Evolutionary conservation across 2,888 invertebrate genomes (phyloP).

Genomic region (Apamea monoglypha): DNA sequence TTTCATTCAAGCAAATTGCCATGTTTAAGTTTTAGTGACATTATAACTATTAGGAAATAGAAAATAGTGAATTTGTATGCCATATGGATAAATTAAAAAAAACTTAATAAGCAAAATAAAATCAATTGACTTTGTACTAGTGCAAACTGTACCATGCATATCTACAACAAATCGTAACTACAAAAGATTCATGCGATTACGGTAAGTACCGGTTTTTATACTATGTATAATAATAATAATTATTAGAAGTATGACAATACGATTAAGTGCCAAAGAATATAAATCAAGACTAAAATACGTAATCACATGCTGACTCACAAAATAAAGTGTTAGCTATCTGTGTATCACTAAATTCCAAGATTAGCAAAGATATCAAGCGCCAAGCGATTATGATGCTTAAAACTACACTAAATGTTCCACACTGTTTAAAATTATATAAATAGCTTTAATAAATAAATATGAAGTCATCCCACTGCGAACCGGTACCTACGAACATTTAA

Average conservation of each 20-base stretch:
- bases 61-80: background rate
- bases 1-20: slow-evolving; percentile 1
- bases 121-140: background rate
- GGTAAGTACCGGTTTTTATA: slow-evolving; percentile 6
- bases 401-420: slow-evolving; percentile 66
- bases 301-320: slow-evolving; percentile 30
- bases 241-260: slow-evolving; percentile 1
- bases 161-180: slow-evolving; percentile 6
- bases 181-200: slow-evolving; percentile 8
- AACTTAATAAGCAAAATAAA: slow-evolving; percentile 1
- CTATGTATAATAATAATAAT: background rate
- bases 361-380: slow-evolving; percentile 10
- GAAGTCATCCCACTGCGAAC: slow-evolving; percentile 80
- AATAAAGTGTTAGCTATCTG: slow-evolving; percentile 10
- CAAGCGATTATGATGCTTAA: background rate
- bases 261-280: background rate
- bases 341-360: slow-evolving; percentile 24
- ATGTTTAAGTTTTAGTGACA: background rate
- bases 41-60: slow-evolving; percentile 11
- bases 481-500: slow-evolving; percentile 65
- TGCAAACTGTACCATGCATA: background rate
- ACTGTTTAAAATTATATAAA: slow-evolving; percentile 68
- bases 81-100: background rate
- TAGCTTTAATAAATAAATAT: slow-evolving; percentile 39
- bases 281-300: slow-evolving; percentile 5